phyloP scores from a whole-genome alignment of 53 echinoderm and acorn worm species.

The Holothuria leucospilota region DNA sequence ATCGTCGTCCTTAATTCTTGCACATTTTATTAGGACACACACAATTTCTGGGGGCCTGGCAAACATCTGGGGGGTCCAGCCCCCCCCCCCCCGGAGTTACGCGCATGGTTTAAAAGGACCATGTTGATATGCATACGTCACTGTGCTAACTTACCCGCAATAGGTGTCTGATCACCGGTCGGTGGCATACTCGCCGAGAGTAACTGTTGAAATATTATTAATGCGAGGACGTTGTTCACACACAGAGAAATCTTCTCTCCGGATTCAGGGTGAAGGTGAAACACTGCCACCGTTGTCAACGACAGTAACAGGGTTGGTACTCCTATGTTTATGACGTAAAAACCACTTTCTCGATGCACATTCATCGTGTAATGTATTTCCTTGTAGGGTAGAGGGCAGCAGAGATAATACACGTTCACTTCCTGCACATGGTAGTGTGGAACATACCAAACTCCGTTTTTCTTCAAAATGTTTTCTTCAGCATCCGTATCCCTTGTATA shows the following conservation, averaged over 20 bases:
- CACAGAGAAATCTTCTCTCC: constrained; percentile 74
- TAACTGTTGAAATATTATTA: constrained; percentile 65
- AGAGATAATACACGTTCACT: not conserved
- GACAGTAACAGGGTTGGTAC: constrained; percentile 58
- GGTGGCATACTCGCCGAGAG: constrained; percentile 63
- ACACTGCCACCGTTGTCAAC: constrained; percentile 56
- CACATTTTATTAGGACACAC: too few species aligned
- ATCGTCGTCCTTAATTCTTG: too few species aligned
- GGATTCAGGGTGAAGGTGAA: constrained; percentile 57
- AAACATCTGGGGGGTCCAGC: too few species aligned
- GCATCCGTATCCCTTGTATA: not conserved
- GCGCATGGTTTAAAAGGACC: too few species aligned
- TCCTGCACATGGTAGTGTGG: not conserved
- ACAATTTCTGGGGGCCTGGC: too few species aligned
- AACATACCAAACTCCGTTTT: constrained; percentile 5
- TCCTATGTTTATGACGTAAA: constrained; percentile 62
- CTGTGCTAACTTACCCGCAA: constrained; percentile 52
- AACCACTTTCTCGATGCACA: not conserved
- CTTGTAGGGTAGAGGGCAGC: not conserved
- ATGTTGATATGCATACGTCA: too few species aligned
- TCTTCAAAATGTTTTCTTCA: not conserved
- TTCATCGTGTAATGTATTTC: too few species aligned
- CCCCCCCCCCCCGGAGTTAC: too few species aligned
- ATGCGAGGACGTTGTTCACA: constrained; percentile 66
- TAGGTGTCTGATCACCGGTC: constrained; percentile 58